These are phyloP conservation scores for Sclerodermus sp. DNA, from an alignment of 2,888 invertebrate species.

Conservation along the genomic window DNA sequence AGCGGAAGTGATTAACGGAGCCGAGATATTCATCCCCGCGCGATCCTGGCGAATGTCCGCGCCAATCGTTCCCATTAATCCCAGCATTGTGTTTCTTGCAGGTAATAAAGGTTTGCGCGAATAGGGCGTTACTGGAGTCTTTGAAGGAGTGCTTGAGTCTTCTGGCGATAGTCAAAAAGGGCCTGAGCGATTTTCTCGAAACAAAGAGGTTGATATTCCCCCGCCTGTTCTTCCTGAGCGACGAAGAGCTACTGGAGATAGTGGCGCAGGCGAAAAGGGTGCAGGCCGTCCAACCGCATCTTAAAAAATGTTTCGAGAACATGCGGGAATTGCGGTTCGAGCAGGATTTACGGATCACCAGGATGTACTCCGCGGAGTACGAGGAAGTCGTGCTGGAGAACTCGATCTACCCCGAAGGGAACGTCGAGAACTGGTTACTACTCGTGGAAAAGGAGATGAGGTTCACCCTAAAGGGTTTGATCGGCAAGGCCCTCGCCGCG, in stretches of 20 bases:
- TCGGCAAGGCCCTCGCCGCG: conserved; percentile 58
- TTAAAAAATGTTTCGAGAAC: conserved; percentile 83
- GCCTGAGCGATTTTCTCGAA: conserved; percentile 77
- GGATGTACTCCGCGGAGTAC: conserved; percentile 77
- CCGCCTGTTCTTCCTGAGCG: conserved; percentile 79
- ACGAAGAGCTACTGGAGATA: conserved; percentile 80
- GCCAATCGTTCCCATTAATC: neutral
- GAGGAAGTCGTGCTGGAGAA: conserved; percentile 71
- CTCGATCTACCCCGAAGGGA: conserved; percentile 69
- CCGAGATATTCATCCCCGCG: too few relatives aligned
- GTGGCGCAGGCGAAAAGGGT: conserved; percentile 79
- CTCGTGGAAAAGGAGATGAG: conserved; percentile 72
- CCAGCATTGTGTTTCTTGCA: conserved; percentile 38
- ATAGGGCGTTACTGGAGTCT: conserved; percentile 69
- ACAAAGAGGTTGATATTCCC: conserved; percentile 76
- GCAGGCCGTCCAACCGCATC: conserved; percentile 75
- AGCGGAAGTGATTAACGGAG: too few relatives aligned
- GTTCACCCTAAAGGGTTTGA: conserved; percentile 57
- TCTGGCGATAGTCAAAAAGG: conserved; percentile 73
- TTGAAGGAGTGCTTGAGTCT: conserved; percentile 71
- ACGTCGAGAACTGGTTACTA: conserved; percentile 76
- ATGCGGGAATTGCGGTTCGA: conserved; percentile 74
- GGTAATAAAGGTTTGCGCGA: conserved; percentile 69
- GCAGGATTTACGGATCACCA: conserved; percentile 68
- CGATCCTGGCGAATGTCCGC: too few relatives aligned